Conservation (phyloP, 2,113 vertebrate genomes). For the Oryctolagus cuniculus region mOryCun1.1 NC_091434.1:54337001-54337500, state of each 20-base stretch:
- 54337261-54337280: constrained; percentile 1
- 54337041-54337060: too few species aligned
- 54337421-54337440: neutral
- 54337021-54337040: too few species aligned
- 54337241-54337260: neutral
- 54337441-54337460: neutral
- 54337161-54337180: neutral
- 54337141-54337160: neutral
- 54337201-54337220: constrained; percentile 28
- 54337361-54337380: neutral
- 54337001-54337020: too few species aligned
- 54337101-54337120: constrained; percentile 31
- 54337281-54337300: neutral
- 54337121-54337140: neutral
- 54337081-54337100: constrained; percentile 20
- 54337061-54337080: neutral
- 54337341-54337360: neutral
- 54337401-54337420: neutral
- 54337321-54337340: neutral
- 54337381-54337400: neutral
- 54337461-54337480: neutral
- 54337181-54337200: neutral
- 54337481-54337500: too few species aligned
- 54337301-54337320: neutral
- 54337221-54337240: neutral